Evolutionary conservation across 2,888 invertebrate species (phyloP), one percentile per base, ranked within the genome.

Genomic region (Heteropelma amictum): DNA sequence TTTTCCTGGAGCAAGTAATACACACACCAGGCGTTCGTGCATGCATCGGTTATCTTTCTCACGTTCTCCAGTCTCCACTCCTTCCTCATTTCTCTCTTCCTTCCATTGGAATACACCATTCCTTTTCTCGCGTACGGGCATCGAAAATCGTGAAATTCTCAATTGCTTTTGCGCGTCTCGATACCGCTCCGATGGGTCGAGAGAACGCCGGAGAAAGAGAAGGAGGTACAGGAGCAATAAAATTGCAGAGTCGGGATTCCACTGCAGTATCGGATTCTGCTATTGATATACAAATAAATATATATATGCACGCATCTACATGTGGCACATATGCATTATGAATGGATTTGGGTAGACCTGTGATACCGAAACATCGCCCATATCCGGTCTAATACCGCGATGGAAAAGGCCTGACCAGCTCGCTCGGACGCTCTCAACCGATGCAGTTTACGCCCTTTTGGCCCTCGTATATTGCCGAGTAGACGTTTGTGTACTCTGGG

Each of bases 231-330:
- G 45, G 33, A 40, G 67, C 61, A 77, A 76, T 63, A 78, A 73
- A 73, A 76, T 73, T 67, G 61, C 42, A 65, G 60, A 38, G 38
- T 54, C 23, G 70, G 71, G 65, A 75, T 75, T 75, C 74, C 74
- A 40, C 49, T 53, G 30, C n/a, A n/a, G 74, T 54, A 75, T 71
- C 65, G 74, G 54, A 61, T 67, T 40, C 40, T 21, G 33, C 8
- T 35, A 21, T 35, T n/a, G 35, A 54, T 49, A 21, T n/a, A 49
- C 49, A 3, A 8, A n/a, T 40, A 4, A 14, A 6, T 1, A 14
- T n/a, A 8, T 19, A 3, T 10, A 40, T 4, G 1, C 6, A 10
- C 10, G 3, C n/a, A 19, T 35, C 10, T 33, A 56, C 19, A 28
- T 3, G 33, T 33, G 35, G n/a, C 28, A 45, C 19, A 33, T 53